Evolutionary conservation across 2,113 vertebrate genomes (phyloP).

Genomic region (Aptenodytes forsteri): DNA sequence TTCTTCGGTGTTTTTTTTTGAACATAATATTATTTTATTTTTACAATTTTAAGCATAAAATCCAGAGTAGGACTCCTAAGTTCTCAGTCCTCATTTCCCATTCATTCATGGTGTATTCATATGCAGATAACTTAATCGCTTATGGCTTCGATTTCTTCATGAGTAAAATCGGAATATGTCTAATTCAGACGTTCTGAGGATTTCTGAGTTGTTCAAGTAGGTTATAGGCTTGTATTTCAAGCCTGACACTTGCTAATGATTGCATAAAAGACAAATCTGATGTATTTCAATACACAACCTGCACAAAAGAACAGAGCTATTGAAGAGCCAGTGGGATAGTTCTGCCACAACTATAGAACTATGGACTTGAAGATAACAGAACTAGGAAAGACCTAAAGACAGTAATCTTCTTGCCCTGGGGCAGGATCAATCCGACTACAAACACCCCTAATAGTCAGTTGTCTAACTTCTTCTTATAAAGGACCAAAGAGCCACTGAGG

Average conservation of each 20-base stretch:
- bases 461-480: not conserved
- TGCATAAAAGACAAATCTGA: not conserved
- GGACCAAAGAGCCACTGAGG: not conserved
- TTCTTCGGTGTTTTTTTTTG: not conserved
- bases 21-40: not conserved
- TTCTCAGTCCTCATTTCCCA: not conserved
- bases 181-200: not conserved
- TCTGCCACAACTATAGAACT: not conserved
- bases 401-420: not conserved
- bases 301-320: not conserved
- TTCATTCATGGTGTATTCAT: not conserved
- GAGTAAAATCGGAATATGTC: not conserved
- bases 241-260: not conserved
- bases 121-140: not conserved
- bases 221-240: not conserved
- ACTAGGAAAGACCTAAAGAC: not conserved
- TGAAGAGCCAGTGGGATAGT: not conserved
- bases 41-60: not conserved
- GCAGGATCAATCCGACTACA: not conserved
- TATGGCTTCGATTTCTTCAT: not conserved
- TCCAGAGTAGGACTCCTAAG: not conserved
- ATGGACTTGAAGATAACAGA: not conserved
- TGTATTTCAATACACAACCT: not conserved
- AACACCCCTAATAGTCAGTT: not conserved
- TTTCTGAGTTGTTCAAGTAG: not conserved